Evolutionary conservation across 2,797 vertebrate genomes (phyloP), one percentile per base, ranked within the genome.

Genomic region (Pygocentrus nattereri): DNA sequence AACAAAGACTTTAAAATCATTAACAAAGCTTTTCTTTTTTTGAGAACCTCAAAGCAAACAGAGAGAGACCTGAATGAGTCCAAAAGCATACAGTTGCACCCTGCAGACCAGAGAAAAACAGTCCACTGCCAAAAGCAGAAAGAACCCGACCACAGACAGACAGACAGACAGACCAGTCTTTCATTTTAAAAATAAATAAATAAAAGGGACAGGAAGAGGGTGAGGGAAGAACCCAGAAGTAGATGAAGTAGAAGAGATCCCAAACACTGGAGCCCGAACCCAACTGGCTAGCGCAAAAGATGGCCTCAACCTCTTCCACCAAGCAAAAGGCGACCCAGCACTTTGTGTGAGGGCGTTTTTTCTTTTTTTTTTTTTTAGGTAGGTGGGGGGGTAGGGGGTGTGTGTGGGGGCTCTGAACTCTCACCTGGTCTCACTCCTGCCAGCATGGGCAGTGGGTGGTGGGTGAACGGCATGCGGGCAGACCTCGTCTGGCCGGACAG

Each of bases 381-480:
- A 74, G 79, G 83, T 85, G 88, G 87, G 82, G 85, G 88, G 58
- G 49, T 79, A 70, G 85, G 85, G 85, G 82, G 65, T 76, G 74
- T 78, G 77, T 72, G 80, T 75, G 76, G 82, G 85, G 80, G 67
- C 85, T 86, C 83, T 85, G 83, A 83, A 76, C 85, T 94, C 97
- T 97, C 97, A 98, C 97, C 97, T 97, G 97, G 97, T 97, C 97
- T 96, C 94, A 97, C 96, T 94, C 97, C 97, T 91, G 97, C 96
- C 95, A 98, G 96, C 95, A 98, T 95, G 89, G 97, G 97, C 96
- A 98, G 96, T 89, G 97, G 96, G 96, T 98, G 97, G 94, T 98
- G 97, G 92, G 96, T 97, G 93, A 97, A 97, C 94, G 97, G 96
- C 97, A 98, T 97, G 95, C 97, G 96, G 90, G 97, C 96, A 93